Evolutionary conservation across 2,888 invertebrate genomes (phyloP), one percentile per base, ranked within the genome.

Genomic region (Trissoscelio sp.): DNA sequence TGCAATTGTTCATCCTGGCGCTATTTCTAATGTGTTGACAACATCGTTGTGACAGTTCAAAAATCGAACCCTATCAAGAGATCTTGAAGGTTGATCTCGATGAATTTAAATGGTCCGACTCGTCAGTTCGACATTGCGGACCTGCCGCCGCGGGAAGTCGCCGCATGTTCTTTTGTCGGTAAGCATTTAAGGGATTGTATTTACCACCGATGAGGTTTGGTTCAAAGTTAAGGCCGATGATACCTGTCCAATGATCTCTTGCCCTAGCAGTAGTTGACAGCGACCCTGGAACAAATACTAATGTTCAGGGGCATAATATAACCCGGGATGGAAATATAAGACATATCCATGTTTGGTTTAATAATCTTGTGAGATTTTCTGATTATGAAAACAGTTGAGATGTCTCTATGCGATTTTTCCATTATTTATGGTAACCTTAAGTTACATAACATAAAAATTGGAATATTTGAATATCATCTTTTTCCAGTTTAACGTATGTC

Each of bases 141-240:
- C 77, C 69, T 77, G 69, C 62, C 69, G 62, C 77, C 46, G 69
- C 77, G 62, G 77, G 77, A 62, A 77, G 77, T 60, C 67, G 46
- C 39, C 6, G 44, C 9, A 5, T 16, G 57, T 6, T 12, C 64
- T 66, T 77, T 77, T 77, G 77, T 77, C 77, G 77, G 77, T 51
- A 20, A 34, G 60, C 48, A 37, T 69, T 77, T 69, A 51, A 60
- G 67, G 60, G 53, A 39, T 60, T 5, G 67, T 67, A 77, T 60
- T 58, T 77, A 53, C 60, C 77, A 51, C 37, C 22, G 51, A 37
- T 3, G 24, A 24, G 18, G 11, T 58, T 77, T 69, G 58, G 58
- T 58, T 66, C 75, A 67, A 75, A 75, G 64, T 66, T 75, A 51
- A 48, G 14, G 9, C 67, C 22, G 67, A 57, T 58, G 73, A 64